Conservation (phyloP, 35 echinoderm and acorn worm species). For the Apostichopus parvimensis region DNA sequence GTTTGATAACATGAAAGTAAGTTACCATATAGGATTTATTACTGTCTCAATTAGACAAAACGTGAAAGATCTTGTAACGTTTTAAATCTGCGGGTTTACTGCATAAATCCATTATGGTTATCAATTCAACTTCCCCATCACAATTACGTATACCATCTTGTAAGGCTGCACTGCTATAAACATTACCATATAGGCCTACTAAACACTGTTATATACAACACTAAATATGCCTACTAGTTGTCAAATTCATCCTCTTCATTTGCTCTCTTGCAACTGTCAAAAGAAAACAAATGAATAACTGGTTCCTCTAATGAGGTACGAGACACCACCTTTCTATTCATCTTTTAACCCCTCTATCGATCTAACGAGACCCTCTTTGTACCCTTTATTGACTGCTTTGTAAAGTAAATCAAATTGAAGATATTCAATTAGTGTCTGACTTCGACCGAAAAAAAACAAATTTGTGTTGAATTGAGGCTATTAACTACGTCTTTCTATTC, state of each 20-base stretch:
- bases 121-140: too few species aligned
- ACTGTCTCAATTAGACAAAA: too few species aligned
- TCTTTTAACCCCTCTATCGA: conserved; percentile 7
- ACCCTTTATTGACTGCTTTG: conserved; percentile 35
- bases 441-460: background rate
- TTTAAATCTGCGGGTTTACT: too few species aligned
- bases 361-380: conserved; percentile 19
- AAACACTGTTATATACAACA: too few species aligned
- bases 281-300: conserved; percentile 30
- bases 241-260: background rate
- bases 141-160: background rate
- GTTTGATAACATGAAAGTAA: too few species aligned
- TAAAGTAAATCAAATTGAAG: conserved; percentile 23
- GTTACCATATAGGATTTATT: too few species aligned
- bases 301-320: conserved; percentile 17
- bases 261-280: conserved; percentile 1
- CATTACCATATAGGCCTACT: too few species aligned
- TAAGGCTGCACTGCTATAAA: too few species aligned
- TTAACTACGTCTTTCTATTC: background rate
- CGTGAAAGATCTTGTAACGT: too few species aligned
- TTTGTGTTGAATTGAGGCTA: conserved; percentile 18
- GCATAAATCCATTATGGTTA: too few species aligned
- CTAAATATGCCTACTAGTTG: too few species aligned
- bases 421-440: conserved; percentile 38
- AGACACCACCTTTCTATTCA: background rate